These are phyloP conservation scores for Orthonevra nobilis DNA, from an alignment of 2,888 invertebrate species.

Conservation along the genomic window DNA sequence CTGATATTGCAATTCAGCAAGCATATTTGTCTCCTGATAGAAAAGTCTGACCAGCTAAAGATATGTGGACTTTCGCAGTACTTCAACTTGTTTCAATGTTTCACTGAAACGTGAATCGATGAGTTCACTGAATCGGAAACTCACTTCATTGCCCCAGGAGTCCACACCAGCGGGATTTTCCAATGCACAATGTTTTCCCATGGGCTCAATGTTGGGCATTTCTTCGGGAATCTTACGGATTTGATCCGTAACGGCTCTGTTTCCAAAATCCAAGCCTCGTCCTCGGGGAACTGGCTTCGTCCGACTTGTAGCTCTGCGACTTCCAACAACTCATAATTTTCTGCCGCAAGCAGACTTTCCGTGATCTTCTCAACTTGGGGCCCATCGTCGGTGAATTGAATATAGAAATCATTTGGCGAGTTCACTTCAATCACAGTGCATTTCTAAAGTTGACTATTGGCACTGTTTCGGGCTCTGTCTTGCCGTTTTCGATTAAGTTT, in stretches of 20 bases:
- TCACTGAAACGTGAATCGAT: conserved; percentile 84
- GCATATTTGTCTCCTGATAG: conserved; percentile 77
- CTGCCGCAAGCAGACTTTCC: conserved; percentile 76
- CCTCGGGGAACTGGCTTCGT: conserved; percentile 90
- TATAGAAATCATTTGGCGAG: conserved; percentile 87
- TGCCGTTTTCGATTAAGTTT: conserved; percentile 72
- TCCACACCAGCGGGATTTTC: conserved; percentile 79
- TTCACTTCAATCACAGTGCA: conserved; percentile 86
- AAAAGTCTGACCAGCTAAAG: conserved; percentile 76
- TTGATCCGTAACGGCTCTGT: conserved; percentile 82
- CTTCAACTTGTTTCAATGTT: conserved; percentile 78
- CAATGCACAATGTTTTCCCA: conserved; percentile 84
- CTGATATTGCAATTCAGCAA: conserved; percentile 73
- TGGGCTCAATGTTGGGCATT: conserved; percentile 81
- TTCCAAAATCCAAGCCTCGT: conserved; percentile 88
- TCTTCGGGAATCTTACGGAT: conserved; percentile 83
- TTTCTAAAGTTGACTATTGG: conserved; percentile 80
- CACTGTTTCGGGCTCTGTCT: conserved; percentile 70
- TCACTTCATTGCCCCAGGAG: conserved; percentile 84
- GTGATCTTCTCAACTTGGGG: conserved; percentile 76
- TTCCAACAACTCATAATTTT: conserved; percentile 72
- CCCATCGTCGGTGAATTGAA: conserved; percentile 83
- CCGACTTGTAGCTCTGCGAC: conserved; percentile 80
- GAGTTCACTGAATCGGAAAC: conserved; percentile 84
- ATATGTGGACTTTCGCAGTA: conserved; percentile 56